These are phyloP conservation scores for Gnathonemus longibarbis DNA, from an alignment of 2,113 vertebrate genomes.

Conservation along the genomic window DNA sequence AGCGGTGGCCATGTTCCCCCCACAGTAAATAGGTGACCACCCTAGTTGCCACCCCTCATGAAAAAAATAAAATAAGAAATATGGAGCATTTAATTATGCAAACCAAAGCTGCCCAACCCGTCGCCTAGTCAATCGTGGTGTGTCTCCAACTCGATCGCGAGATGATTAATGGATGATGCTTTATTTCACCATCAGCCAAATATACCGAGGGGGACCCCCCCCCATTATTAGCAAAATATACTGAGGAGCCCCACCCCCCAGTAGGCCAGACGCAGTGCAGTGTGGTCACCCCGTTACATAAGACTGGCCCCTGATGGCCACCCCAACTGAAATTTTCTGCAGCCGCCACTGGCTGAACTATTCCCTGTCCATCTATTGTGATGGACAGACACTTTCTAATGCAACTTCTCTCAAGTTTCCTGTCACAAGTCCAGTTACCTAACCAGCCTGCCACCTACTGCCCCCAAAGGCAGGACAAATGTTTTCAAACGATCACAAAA, in stretches of 20 bases:
- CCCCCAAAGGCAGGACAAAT: neutral
- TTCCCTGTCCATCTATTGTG: neutral
- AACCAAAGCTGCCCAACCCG: neutral
- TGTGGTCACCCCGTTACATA: neutral
- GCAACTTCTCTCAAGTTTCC: neutral
- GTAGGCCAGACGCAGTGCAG: neutral
- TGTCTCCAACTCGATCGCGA: neutral
- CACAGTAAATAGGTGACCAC: neutral
- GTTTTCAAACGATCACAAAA: neutral
- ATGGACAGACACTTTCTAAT: neutral
- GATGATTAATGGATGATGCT: neutral
- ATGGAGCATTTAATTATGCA: neutral
- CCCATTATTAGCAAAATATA: neutral
- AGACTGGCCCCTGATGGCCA: neutral
- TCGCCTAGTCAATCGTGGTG: neutral
- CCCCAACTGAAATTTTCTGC: neutral
- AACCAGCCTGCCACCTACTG: neutral
- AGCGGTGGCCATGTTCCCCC: neutral
- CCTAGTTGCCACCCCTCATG: neutral
- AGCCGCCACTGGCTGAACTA: neutral
- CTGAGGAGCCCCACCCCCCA: neutral
- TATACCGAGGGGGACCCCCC: neutral
- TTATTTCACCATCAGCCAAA: neutral
- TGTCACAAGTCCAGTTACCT: slow-evolving; percentile 13
- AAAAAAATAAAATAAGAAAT: neutral